These are phyloP conservation scores for Ichneumoninae sp. DNA, from an alignment of 2,888 invertebrate genomes.

Conservation along the genomic window DNA sequence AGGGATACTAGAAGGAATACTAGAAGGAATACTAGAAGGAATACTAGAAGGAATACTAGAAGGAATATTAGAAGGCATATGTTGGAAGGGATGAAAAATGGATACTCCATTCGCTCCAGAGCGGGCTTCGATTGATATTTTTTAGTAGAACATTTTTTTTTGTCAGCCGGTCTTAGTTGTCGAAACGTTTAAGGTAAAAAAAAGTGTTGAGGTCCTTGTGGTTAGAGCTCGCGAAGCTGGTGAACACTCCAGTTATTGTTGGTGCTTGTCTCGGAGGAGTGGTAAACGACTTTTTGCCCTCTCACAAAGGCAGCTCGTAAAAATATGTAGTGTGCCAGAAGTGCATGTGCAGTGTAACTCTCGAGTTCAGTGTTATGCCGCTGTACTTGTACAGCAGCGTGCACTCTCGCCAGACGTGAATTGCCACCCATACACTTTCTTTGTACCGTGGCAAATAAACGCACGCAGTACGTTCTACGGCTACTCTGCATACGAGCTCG, in stretches of 20 bases:
- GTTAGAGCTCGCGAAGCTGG: neutral
- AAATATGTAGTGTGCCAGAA: slow-evolving; percentile 2
- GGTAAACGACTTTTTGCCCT: slow-evolving; percentile 10
- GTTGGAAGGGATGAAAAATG: too few relatives aligned
- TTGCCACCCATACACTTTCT: slow-evolving; percentile 6
- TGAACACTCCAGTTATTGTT: slow-evolving; percentile 19
- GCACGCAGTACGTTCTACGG: neutral
- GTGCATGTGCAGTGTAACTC: slow-evolving; percentile 4
- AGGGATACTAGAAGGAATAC: too few relatives aligned
- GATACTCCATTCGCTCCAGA: too few relatives aligned
- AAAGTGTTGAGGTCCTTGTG: neutral
- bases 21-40: too few relatives aligned
- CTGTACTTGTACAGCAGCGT: neutral
- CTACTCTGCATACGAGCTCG: neutral
- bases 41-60: too few relatives aligned
- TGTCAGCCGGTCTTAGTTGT: neutral
- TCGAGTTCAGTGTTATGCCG: neutral
- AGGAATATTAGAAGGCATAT: too few relatives aligned
- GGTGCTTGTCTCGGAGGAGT: neutral
- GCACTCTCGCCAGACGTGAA: neutral
- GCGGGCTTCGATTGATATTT: too few relatives aligned
- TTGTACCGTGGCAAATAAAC: slow-evolving; percentile 2
- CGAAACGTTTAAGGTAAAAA: neutral
- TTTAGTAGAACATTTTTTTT: neutral
- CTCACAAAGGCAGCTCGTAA: neutral